Evolutionary conservation across 2,113 vertebrate species (phyloP).

Genomic region (Paratilapia polleni): DNA sequence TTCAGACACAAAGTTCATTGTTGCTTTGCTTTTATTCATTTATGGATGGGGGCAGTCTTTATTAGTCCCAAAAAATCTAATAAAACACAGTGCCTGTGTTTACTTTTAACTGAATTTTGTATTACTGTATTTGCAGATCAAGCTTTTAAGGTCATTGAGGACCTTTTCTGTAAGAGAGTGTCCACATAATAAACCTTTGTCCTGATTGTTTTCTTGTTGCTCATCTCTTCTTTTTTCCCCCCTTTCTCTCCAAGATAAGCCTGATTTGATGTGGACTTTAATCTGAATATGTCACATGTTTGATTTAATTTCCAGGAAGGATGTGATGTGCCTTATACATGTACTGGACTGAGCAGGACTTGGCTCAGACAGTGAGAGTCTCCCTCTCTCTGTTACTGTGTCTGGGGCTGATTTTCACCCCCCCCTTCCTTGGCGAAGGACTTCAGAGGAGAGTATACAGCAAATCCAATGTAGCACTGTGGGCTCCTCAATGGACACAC

Average conservation of each 20-base stretch:
- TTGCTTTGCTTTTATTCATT: background rate
- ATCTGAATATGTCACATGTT: background rate
- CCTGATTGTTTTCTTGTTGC: background rate
- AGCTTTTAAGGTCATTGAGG: too few relatives aligned
- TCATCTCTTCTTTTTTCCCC: background rate
- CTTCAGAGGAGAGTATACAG: slow-evolving; percentile 39
- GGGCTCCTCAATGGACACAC: slow-evolving; percentile 62
- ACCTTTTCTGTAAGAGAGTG: too few relatives aligned
- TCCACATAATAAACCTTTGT: background rate
- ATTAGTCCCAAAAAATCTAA: too few relatives aligned
- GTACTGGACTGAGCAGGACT: background rate
- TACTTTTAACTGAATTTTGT: background rate
- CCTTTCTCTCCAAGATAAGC: background rate
- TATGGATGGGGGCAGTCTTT: too few relatives aligned
- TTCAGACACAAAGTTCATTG: background rate
- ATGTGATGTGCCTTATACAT: background rate
- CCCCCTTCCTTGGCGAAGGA: background rate
- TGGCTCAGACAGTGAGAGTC: background rate
- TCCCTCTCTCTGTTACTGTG: background rate
- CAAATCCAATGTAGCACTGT: slow-evolving; percentile 53
- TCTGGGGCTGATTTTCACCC: background rate
- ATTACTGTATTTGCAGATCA: background rate
- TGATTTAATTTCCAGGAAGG: background rate
- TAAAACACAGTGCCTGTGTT: background rate
- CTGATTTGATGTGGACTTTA: background rate